Base-by-base conservation (phyloP, 2,888 invertebrate genomes). In the Anarsia innoxiella region DNA sequence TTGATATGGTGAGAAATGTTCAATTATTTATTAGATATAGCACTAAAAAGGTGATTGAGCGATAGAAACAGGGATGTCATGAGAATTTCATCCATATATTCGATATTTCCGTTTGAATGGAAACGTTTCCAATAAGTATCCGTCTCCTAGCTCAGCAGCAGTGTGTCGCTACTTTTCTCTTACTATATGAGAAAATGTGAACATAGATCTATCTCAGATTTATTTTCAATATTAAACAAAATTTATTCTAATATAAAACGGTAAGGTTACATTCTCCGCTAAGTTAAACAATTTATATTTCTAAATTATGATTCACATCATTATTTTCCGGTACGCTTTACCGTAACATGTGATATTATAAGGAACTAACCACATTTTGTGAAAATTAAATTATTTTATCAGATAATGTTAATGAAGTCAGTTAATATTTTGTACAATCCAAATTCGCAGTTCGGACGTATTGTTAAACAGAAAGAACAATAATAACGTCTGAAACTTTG, bases 51-150 rank as follows among this genome's bases (percentile, higher is more conserved):
- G 45, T 49, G 52, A 47, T 49, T 60, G 53, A 49, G 45, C 46
- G 50, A 62, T 49, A 49, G 54, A 3, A 59, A 54, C 45, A 47
- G 44, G 49, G 45, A 46, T 56, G 51, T 42, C 56, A 58, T 56
- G 56, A 61, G 60, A 73, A 68, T 69, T 68, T 68, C 63, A 69
- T 73, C 74, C 66, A 68, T 68, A 71, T 64, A 66, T 66, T 62
- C 65, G 59, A 75, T 67, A 74, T 67, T 74, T 75, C 71, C 74
- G 58, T 48, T 44, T 66, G 63, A 67, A 66, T 70, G 64, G 68
- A 69, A 68, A 75, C 70, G 75, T 78, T 76, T 77, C 60, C 76
- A 79, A 77, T 78, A 77, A 69, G 68, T 59, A 61, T 52, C 50
- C 53, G 46, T 50, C 44, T 45, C 48, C 51, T 47, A 55, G 62